These are phyloP conservation scores for Podabrus alpinus DNA, from an alignment of 2,888 invertebrate genomes.

Conservation along the genomic window DNA sequence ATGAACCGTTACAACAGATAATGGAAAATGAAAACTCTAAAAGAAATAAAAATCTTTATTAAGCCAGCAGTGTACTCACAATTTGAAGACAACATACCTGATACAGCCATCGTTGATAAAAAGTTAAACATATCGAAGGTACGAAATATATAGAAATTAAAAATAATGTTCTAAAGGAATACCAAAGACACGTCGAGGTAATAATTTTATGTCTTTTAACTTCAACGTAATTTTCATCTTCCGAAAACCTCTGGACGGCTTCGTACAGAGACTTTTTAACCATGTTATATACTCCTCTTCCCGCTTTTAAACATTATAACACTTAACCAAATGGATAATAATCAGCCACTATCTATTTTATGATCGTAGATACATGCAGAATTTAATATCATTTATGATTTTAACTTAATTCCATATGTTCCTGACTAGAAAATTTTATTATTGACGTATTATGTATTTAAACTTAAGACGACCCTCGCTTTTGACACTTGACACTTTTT, in stretches of 20 bases:
- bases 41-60: conserved; percentile 31
- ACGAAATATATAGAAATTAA: conserved; percentile 84
- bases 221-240: conserved; percentile 44
- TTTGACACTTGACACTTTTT: background rate
- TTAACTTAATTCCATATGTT: conserved; percentile 3
- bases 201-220: conserved; percentile 45
- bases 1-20: conserved; percentile 89
- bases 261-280: conserved; percentile 41
- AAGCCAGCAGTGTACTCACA: conserved; percentile 7
- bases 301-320: conserved; percentile 19
- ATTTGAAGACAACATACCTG: conserved; percentile 62
- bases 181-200: conserved; percentile 49
- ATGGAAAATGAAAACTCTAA: conserved; percentile 85
- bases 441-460: background rate
- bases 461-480: background rate
- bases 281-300: background rate
- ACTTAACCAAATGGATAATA: background rate
- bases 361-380: conserved; percentile 19
- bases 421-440: background rate
- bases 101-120: conserved; percentile 93
- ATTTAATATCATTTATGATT: conserved; percentile 19
- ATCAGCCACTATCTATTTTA: conserved; percentile 26
- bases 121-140: conserved; percentile 93
- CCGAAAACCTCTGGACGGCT: conserved; percentile 39
- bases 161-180: conserved; percentile 50